Conservation (phyloP, 2,113 vertebrate genomes). For the Pseudonaja textilis region DNA sequence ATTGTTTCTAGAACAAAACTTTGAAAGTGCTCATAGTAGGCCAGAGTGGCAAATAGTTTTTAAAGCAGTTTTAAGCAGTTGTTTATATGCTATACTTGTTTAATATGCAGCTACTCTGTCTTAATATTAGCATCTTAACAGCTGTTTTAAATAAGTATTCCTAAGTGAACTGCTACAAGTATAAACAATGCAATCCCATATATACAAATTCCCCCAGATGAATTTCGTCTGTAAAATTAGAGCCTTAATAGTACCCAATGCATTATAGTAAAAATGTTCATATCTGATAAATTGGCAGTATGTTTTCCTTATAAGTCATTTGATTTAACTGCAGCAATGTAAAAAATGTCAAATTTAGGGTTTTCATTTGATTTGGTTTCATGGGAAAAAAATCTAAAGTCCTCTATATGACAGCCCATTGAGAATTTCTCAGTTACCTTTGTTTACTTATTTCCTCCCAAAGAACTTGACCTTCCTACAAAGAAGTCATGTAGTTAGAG, state of each 20-base stretch:
- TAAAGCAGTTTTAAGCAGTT: background rate
- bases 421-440: background rate
- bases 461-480: background rate
- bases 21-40: background rate
- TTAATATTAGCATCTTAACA: background rate
- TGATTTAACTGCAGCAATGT: background rate
- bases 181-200: background rate
- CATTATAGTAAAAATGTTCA: background rate
- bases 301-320: background rate
- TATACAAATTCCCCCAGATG: background rate
- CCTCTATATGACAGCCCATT: background rate
- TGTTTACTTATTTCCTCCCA: background rate
- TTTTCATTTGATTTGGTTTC: constrained; percentile 2
- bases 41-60: background rate
- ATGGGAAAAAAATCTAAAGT: background rate
- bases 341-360: background rate
- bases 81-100: background rate
- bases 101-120: background rate
- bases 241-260: background rate
- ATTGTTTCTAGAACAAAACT: background rate
- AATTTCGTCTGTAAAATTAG: background rate
- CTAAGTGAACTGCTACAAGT: background rate
- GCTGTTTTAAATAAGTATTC: background rate
- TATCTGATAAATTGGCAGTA: background rate
- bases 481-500: background rate